phyloP scores from a whole-genome alignment of 2,113 vertebrate genomes.

The Riparia riparia region DNA sequence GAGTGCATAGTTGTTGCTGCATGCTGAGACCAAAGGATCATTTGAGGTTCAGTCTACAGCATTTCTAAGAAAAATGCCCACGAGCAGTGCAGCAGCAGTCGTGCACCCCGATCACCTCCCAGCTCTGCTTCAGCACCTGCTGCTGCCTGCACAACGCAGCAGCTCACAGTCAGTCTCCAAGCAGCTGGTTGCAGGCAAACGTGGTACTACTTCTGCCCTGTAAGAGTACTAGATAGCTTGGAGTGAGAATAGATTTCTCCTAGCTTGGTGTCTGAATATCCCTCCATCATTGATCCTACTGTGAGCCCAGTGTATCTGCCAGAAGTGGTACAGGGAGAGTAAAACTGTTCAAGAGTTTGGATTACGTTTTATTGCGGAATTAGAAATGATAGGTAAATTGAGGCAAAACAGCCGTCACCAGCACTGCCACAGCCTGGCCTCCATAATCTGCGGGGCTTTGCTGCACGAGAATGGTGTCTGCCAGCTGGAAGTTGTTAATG shows the following conservation, averaged over 20 bases:
- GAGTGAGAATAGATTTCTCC: not conserved
- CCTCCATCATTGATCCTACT: not conserved
- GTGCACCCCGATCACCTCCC: not conserved
- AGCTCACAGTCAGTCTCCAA: not conserved
- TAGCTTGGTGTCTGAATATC: not conserved
- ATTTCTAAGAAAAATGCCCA: not conserved
- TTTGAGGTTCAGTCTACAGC: not conserved
- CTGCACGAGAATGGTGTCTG: not conserved
- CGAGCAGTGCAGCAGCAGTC: not conserved
- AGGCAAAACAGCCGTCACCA: not conserved
- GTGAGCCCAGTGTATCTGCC: not conserved
- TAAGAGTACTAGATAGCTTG: not conserved
- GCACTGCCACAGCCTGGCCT: not conserved
- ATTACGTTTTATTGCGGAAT: not conserved
- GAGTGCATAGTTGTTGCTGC: not conserved
- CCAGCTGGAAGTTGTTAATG: not conserved
- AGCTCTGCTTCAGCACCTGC: not conserved
- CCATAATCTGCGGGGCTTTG: not conserved
- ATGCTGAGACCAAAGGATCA: not conserved
- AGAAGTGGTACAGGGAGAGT: not conserved
- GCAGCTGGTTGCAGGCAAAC: not conserved
- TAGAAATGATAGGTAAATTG: not conserved
- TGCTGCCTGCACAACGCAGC: not conserved
- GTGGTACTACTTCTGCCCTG: not conserved
- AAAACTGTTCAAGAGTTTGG: not conserved